Evolutionary conservation across 2,888 invertebrate species (phyloP).

Genomic region (Pachliopta kotzebuea): DNA sequence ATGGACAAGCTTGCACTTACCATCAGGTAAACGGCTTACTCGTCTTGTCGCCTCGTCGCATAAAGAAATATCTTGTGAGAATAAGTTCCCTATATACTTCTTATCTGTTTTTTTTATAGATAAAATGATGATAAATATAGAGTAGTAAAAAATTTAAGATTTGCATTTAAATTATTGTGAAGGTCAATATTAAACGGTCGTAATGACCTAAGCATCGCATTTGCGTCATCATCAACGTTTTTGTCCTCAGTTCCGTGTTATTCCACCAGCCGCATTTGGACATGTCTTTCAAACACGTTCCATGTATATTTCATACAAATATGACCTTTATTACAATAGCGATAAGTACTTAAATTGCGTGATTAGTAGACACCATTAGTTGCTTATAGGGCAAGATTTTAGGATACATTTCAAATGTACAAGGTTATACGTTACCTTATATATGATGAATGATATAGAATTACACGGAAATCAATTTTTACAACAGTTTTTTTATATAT

Average conservation of each 20-base stretch:
- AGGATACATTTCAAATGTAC: not conserved
- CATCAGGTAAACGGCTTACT: too few relatives aligned
- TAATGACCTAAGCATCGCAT: slow-evolving; percentile 15
- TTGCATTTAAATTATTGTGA: slow-evolving; percentile 5
- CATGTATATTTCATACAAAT: slow-evolving; percentile 2
- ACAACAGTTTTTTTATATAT: not conserved
- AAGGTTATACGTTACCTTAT: not conserved
- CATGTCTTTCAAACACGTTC: slow-evolving; percentile 20
- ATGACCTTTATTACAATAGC: slow-evolving; percentile 1
- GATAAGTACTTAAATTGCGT: slow-evolving; percentile 3
- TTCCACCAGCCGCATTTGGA: slow-evolving; percentile 14
- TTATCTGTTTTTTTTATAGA: not conserved
- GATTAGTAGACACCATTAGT: slow-evolving; percentile 3
- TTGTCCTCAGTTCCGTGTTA: slow-evolving; percentile 25
- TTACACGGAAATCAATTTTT: not conserved
- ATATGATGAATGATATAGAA: not conserved
- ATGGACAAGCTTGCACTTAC: too few relatives aligned
- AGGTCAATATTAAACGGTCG: slow-evolving; percentile 33
- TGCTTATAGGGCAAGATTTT: slow-evolving; percentile 6
- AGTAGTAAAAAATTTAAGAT: not conserved
- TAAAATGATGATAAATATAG: not conserved
- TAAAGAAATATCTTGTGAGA: too few relatives aligned
- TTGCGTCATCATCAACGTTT: slow-evolving; percentile 26
- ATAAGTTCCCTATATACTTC: too few relatives aligned
- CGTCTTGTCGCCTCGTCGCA: too few relatives aligned